Base-by-base conservation (phyloP, 2,797 vertebrate species). In the Hyperoplus lanceolatus region DNA sequence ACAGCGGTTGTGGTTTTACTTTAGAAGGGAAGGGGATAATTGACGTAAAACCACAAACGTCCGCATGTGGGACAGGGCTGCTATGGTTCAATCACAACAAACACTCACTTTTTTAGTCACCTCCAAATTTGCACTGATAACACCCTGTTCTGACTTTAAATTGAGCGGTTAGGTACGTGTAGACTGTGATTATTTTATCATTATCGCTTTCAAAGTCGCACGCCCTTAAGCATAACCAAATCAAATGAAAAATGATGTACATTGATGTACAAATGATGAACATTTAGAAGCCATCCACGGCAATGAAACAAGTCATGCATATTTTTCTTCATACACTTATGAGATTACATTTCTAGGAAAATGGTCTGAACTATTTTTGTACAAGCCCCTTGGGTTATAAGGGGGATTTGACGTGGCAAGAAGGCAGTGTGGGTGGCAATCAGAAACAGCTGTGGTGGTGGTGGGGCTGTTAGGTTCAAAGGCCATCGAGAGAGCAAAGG, bases 401-500 rank as follows among this genome's bases (percentile, higher is more conserved):
- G 18, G 60, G 53, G 67, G 16, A 58, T 58, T 64, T 60, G 56
- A 67, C 53, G 21, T 12, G 38, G 8, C 0, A 12, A 45, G 36
- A 50, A 49, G 65, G 85, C 63, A 45, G 68, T 4, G 4, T 76
- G 42, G n/a, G 50, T n/a, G 16, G 36, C 49, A 58, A 69, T 74
- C 36, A 85, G 29, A 64, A 48, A 65, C 29, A 87, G 87, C 79
- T 87, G 70, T 53, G 36, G 45, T 51, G 54, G 53, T 1, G 7
- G 81, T 29, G 29, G 29, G 66, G 61, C 36, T 13, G 39, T 14
- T 7, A 3, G 29, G 60, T 49, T 77, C 71, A 79, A 75, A 76
- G 58, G 60, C 38, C 80, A 82, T 12, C 41, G 39, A 61, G 29
- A 69, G 62, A 74, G 59, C 46, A 50, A 43, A 75, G 21, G 2